phyloP scores from a whole-genome alignment of 2,888 invertebrate species.

The Drosophila percnosoma region DNA sequence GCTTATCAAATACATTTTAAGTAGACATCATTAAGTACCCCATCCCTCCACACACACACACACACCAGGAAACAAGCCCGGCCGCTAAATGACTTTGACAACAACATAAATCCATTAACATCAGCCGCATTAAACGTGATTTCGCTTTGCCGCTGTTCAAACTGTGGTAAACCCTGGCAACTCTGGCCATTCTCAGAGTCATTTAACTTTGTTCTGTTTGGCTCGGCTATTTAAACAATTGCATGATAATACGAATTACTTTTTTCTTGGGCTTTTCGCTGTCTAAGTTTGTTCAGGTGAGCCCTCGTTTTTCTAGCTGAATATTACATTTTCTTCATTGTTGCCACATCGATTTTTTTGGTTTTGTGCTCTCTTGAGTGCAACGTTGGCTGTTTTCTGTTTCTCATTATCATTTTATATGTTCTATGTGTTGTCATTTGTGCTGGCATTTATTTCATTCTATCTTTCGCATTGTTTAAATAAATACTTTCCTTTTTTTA shows the following conservation, averaged over 20 bases:
- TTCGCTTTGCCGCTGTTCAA: constrained; percentile 17
- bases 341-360: constrained; percentile 65
- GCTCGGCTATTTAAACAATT: constrained; percentile 42
- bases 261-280: constrained; percentile 26
- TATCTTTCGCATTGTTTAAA: constrained; percentile 31
- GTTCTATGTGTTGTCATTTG: constrained; percentile 32
- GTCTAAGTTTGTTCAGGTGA: constrained; percentile 39
- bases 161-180: constrained; percentile 13
- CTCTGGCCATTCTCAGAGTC: constrained; percentile 6
- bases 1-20: constrained; percentile 47
- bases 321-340: constrained; percentile 49
- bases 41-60: neutral
- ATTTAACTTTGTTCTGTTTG: constrained; percentile 16
- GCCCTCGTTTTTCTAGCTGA: constrained; percentile 10
- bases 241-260: constrained; percentile 29
- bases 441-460: constrained; percentile 31
- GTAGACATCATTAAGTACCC: constrained; percentile 47
- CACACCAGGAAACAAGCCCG: neutral
- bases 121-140: constrained; percentile 47
- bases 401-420: constrained; percentile 35
- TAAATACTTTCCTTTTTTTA: constrained; percentile 22
- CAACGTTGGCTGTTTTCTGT: constrained; percentile 18
- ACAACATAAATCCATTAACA: constrained; percentile 70
- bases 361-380: constrained; percentile 7
- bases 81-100: constrained; percentile 48